A percentile compares a stretch with the other conserved stretches of the same genome.
phyloP scores from a whole-genome alignment of 2,797 vertebrate genomes.

The Orestias chungarensis region DNA sequence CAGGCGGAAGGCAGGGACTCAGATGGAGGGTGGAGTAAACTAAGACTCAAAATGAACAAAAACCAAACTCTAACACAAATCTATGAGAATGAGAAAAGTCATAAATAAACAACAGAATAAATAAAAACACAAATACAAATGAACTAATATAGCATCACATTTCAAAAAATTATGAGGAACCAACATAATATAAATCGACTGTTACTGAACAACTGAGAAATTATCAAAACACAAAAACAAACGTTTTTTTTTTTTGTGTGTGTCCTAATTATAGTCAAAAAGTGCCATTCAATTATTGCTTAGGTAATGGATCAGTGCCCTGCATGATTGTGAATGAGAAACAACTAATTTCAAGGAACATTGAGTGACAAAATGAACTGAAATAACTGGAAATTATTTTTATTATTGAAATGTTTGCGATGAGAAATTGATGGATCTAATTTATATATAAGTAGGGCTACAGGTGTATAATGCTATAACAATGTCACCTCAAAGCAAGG shows the following conservation, averaged over 20 bases:
- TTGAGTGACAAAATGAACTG: constrained; percentile 41
- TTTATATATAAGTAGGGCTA: background rate
- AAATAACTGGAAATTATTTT: constrained; percentile 56
- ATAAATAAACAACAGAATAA: background rate
- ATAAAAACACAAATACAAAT: background rate
- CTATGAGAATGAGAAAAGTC: background rate
- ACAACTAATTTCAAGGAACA: constrained; percentile 73
- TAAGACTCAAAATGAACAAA: background rate
- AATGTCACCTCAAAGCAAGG: background rate
- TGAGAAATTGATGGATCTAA: constrained; percentile 32
- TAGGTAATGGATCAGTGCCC: constrained; percentile 62
- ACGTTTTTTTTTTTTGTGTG: constrained; percentile 6
- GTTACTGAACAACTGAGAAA: background rate
- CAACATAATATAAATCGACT: background rate
- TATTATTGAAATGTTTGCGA: constrained; percentile 41
- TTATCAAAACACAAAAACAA: background rate
- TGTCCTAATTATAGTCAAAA: constrained; percentile 64
- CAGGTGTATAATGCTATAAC: background rate
- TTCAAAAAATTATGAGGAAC: background rate
- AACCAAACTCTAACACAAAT: background rate
- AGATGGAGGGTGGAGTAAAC: background rate
- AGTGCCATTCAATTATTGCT: constrained; percentile 53
- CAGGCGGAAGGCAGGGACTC: background rate
- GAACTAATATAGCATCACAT: background rate
- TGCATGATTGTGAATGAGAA: constrained; percentile 51